A percentile compares a stretch with the other conserved stretches of the same genome.
These are phyloP conservation scores for Drosophila suboccidentalis DNA, from an alignment of 2,888 invertebrate species.

Conservation along the genomic window DNA sequence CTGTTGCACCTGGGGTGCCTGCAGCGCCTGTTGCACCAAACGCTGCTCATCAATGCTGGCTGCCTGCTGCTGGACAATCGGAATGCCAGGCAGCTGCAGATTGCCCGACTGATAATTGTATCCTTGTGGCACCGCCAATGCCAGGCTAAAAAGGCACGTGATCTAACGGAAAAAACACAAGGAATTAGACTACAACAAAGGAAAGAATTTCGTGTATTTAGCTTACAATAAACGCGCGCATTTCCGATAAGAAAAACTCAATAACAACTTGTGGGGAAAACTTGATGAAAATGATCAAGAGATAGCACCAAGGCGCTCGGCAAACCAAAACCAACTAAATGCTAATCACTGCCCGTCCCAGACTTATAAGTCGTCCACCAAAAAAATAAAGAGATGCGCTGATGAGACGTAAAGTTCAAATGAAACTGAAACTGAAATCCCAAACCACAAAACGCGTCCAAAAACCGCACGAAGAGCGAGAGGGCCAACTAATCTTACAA, in stretches of 20 bases:
- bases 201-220: no score
- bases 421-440: conserved; percentile 57
- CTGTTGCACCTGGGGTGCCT: conserved; percentile 67
- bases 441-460: conserved; percentile 40
- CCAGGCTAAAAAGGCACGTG: conserved; percentile 69
- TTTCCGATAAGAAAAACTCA: conserved; percentile 45
- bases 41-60: conserved; percentile 56
- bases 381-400: conserved; percentile 15
- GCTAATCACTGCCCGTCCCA: conserved; percentile 75
- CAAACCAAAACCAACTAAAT: conserved; percentile 84
- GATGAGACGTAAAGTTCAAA: conserved; percentile 44
- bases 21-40: conserved; percentile 75
- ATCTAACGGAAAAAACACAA: conserved; percentile 59
- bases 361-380: conserved; percentile 81
- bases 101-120: conserved; percentile 76
- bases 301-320: conserved; percentile 72
- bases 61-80: conserved; percentile 26
- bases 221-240: conserved; percentile 83
- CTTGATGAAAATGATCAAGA: neutral
- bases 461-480: conserved; percentile 41
- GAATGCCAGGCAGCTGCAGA: conserved; percentile 47
- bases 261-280: conserved; percentile 11
- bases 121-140: conserved; percentile 81
- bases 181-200: conserved; percentile 13
- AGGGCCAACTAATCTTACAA: conserved; percentile 29